These are phyloP conservation scores for Pachydiplax longipennis DNA, from an alignment of 2,888 invertebrate species.

Conservation along the genomic window DNA sequence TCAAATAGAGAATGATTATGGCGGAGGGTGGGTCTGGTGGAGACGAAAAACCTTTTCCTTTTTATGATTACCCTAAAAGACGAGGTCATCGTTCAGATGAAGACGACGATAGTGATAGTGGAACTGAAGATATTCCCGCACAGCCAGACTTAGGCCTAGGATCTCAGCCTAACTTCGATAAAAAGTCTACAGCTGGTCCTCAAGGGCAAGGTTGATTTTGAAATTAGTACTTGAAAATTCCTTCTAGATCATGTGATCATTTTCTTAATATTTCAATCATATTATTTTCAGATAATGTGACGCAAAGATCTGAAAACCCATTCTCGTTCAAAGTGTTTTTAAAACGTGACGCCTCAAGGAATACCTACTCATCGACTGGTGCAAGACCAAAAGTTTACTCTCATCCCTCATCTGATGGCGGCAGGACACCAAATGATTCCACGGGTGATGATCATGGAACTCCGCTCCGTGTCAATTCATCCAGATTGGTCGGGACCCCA, in stretches of 20 bases:
- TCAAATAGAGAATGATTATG: conserved; percentile 38
- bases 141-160: conserved; percentile 65
- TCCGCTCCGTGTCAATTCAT: conserved; percentile 47
- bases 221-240: conserved; percentile 54
- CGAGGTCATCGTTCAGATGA: neutral
- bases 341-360: conserved; percentile 68
- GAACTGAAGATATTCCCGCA: conserved; percentile 58
- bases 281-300: conserved; percentile 62
- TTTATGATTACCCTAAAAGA: neutral
- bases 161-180: conserved; percentile 55
- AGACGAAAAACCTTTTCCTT: neutral
- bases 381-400: conserved; percentile 79
- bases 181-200: conserved; percentile 46
- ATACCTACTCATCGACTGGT: conserved; percentile 72
- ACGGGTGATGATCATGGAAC: conserved; percentile 2
- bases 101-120: conserved; percentile 22
- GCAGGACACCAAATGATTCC: neutral
- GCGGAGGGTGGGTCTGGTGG: conserved; percentile 40
- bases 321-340: conserved; percentile 88
- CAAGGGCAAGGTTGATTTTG: conserved; percentile 47
- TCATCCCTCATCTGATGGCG: conserved; percentile 36
- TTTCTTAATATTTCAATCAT: conserved; percentile 52
- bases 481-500: conserved; percentile 50
- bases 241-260: conserved; percentile 20
- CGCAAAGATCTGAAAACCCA: conserved; percentile 75